These are phyloP conservation scores for Mythimna loreyi DNA, from an alignment of 2,888 invertebrate species.

Conservation along the genomic window DNA sequence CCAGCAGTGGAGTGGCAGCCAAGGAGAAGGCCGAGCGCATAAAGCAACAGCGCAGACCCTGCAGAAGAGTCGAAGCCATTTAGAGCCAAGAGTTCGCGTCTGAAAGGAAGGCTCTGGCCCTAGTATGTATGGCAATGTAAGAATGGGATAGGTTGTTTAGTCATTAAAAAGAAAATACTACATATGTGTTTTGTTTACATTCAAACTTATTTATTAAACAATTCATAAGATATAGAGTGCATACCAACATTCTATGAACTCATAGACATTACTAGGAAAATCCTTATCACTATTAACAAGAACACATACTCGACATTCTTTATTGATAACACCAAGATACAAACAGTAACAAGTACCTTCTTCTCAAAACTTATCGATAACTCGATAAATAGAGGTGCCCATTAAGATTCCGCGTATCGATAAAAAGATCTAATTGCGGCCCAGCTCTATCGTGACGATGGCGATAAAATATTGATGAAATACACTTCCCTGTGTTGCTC, in stretches of 20 bases:
- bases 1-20: too few species aligned
- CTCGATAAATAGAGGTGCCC: conserved; percentile 34
- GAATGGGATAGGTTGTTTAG: too few species aligned
- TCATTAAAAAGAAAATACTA: too few species aligned
- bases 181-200: background rate
- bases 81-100: too few species aligned
- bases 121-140: too few species aligned
- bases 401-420: conserved; percentile 48
- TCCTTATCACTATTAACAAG: conserved; percentile 24
- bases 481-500: conserved; percentile 67
- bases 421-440: conserved; percentile 52
- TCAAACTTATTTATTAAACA: background rate
- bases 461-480: conserved; percentile 74
- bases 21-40: too few species aligned
- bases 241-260: conserved; percentile 1
- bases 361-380: conserved; percentile 17
- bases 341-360: conserved; percentile 15
- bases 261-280: conserved; percentile 4
- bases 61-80: too few species aligned
- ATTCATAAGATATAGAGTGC: background rate
- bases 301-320: conserved; percentile 12
- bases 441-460: conserved; percentile 65
- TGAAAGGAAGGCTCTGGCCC: too few species aligned
- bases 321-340: conserved; percentile 32
- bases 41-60: too few species aligned